Conservation (phyloP, 2,797 vertebrate species). For the Chrosomus eos region DNA sequence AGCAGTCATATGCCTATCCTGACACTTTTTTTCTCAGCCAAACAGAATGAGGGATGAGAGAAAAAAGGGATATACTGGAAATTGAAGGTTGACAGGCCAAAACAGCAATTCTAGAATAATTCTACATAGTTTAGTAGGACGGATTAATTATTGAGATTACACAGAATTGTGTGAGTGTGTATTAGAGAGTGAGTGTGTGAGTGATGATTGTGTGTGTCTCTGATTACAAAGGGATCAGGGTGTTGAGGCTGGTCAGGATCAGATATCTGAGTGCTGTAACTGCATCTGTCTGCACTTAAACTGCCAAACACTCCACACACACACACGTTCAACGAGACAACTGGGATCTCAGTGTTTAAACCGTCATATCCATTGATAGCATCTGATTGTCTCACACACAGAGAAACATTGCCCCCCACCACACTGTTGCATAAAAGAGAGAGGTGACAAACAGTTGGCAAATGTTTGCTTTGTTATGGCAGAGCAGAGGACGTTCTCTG, state of each 20-base stretch:
- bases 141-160: constrained; percentile 50
- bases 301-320: constrained; percentile 20
- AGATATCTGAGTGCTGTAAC: constrained; percentile 34
- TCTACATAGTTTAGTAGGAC: constrained; percentile 28
- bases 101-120: constrained; percentile 52
- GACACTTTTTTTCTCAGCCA: neutral
- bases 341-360: constrained; percentile 39
- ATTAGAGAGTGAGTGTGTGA: constrained; percentile 41
- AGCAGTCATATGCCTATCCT: constrained; percentile 7
- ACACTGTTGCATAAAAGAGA: constrained; percentile 14
- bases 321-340: constrained; percentile 38
- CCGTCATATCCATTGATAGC: constrained; percentile 15
- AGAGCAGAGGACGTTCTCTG: constrained; percentile 24
- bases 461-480: constrained; percentile 5
- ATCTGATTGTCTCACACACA: constrained; percentile 19
- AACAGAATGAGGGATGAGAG: neutral
- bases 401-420: neutral
- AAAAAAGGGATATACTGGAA: neutral
- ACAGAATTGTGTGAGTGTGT: constrained; percentile 28
- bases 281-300: constrained; percentile 36
- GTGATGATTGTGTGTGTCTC: constrained; percentile 32
- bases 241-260: constrained; percentile 37
- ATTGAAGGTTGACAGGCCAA: neutral
- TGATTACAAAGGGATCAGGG: constrained; percentile 45
- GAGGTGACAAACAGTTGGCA: constrained; percentile 15